Percentiles rank a stretch among this genome's conserved stretches.
These are phyloP conservation scores for Phycodurus eques DNA, from an alignment of 2,113 vertebrate genomes.

Conservation along the genomic window DNA sequence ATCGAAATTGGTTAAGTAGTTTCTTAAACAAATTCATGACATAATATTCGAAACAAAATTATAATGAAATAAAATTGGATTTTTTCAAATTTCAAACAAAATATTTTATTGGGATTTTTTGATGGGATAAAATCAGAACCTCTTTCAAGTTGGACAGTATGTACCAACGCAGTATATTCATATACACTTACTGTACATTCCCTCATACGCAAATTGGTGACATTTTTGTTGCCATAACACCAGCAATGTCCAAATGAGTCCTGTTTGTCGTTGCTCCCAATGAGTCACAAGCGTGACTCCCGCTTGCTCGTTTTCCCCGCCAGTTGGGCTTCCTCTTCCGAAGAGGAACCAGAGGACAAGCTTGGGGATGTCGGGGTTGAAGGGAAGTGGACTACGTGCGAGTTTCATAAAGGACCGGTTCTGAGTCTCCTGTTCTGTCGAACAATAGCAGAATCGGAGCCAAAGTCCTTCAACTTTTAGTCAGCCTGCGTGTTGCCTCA, in stretches of 20 bases:
- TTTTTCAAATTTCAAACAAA: no score
- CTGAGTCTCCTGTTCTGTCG: constrained; percentile 42
- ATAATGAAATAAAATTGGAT: no score
- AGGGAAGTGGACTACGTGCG: constrained; percentile 67
- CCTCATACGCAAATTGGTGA: not conserved
- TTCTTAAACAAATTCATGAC: no score
- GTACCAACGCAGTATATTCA: no score
- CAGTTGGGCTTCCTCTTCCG: constrained; percentile 77
- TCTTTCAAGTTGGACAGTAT: no score
- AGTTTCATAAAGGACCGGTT: constrained; percentile 56
- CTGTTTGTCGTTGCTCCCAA: constrained; percentile 65
- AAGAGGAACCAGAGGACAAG: constrained; percentile 71
- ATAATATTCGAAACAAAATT: no score
- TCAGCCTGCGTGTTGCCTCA: not conserved
- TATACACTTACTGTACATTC: no score
- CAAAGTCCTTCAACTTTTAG: constrained; percentile 47
- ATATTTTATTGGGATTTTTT: no score
- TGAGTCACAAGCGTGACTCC: constrained; percentile 66
- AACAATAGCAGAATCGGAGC: constrained; percentile 64
- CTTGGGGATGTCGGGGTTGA: constrained; percentile 59
- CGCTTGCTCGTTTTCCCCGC: constrained; percentile 74
- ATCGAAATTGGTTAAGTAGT: no score
- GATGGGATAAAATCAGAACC: no score
- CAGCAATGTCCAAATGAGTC: constrained; percentile 57
- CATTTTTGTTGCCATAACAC: not conserved